Percentiles rank a stretch among this genome's conserved stretches.
Conservation (phyloP, 2,797 vertebrate species). For the Acrocephalus scirpaceus region DNA sequence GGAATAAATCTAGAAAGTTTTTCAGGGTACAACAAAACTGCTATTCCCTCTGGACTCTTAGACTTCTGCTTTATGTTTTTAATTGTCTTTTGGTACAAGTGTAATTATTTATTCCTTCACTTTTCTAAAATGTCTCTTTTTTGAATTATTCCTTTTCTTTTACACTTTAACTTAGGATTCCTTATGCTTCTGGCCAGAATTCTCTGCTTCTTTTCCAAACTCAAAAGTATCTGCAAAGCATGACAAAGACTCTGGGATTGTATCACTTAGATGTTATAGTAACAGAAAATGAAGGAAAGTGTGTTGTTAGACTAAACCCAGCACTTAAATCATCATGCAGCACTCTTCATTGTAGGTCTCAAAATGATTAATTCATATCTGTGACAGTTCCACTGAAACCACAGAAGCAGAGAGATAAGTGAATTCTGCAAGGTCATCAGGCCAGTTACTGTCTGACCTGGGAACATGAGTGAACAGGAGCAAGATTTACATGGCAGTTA, state of each 20-base stretch:
- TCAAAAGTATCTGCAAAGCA: background rate
- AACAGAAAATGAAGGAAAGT: background rate
- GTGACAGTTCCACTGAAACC: background rate
- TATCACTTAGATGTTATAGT: background rate
- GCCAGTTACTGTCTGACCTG: background rate
- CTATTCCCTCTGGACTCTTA: background rate
- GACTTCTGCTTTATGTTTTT: constrained; percentile 4
- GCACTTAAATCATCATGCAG: rapidly evolving
- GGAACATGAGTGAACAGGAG: background rate
- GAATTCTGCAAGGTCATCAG: background rate
- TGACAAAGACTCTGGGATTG: background rate
- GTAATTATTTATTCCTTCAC: background rate
- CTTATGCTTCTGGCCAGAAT: background rate
- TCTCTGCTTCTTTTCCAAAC: background rate
- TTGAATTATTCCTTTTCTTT: background rate
- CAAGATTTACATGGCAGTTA: background rate
- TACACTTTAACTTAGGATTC: background rate
- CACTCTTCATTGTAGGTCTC: background rate
- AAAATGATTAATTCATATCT: background rate
- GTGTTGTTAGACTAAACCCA: background rate
- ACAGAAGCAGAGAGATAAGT: background rate
- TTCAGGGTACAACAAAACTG: background rate
- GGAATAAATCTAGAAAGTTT: background rate
- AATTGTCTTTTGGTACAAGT: background rate
- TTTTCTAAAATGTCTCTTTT: background rate